Conservation (phyloP, 2,797 vertebrate genomes). For the Rachycentron canadum region DNA sequence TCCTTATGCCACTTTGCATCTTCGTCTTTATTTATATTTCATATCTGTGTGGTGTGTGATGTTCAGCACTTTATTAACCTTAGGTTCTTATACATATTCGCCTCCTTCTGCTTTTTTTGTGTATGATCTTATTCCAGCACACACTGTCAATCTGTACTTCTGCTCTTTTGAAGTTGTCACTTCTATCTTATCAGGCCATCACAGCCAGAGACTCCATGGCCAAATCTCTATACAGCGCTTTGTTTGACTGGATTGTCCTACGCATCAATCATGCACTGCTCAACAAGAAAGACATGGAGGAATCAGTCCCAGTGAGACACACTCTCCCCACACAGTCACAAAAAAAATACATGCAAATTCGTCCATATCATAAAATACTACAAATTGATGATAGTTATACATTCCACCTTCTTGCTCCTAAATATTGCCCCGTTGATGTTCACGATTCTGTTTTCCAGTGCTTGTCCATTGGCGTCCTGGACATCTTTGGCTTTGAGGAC, state of each 20-base stretch:
- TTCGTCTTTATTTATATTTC: constrained; percentile 14
- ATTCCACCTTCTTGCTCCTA: neutral
- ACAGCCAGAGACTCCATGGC: constrained; percentile 99
- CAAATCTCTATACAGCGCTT: constrained; percentile 97
- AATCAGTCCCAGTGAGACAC: constrained; percentile 90
- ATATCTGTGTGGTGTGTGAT: neutral
- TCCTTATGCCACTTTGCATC: neutral
- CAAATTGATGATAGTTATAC: neutral
- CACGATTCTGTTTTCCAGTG: constrained; percentile 82
- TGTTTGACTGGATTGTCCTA: constrained; percentile 99
- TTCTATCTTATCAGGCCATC: constrained; percentile 86
- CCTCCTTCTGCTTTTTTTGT: neutral
- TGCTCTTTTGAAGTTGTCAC: neutral
- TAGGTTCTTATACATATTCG: neutral
- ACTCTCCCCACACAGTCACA: neutral
- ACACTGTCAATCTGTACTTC: neutral
- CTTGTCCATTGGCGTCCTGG: constrained; percentile 96
- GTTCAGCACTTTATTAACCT: neutral
- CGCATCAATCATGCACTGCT: constrained; percentile 98
- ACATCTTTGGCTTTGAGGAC: constrained; percentile 99
- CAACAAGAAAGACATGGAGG: constrained; percentile 98
- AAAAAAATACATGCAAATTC: neutral
- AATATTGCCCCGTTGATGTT: neutral
- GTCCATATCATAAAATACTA: neutral
- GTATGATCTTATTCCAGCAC: neutral